Evolutionary conservation across 1,140 invertebrate species (phyloP), one percentile per base, ranked within the genome.

Genomic region (Trachelipus rathkii): DNA sequence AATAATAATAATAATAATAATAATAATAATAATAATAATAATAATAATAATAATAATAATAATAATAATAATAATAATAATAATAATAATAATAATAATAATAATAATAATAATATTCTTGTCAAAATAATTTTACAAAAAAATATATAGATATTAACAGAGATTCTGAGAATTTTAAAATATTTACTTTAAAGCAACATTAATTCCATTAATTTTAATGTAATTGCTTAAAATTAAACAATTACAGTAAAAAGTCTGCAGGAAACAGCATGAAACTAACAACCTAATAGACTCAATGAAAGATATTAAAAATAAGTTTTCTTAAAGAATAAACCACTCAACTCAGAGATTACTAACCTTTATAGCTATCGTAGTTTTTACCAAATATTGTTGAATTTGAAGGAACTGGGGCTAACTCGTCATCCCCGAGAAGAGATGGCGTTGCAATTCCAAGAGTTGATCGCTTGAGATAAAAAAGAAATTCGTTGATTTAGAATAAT

Each of bases 261-360:
- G 2, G 11, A 0, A 23, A 24, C 9, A n/a, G 69, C 13, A 19
- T 44, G 0, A 44, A 72, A 72, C 6, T 45, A 44, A 15, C 19
- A 11, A 5, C 46, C 71, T 2, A 11, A 33, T 24, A 5, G 0
- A 23, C 2, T 19, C 0, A 23, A 8, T 15, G 15, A 10, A 9
- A 45, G 33, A 6, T 73, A 11, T 0, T 10, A 8, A 8, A 46
- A 44, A n/a, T 9, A 44, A 44, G n/a, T n/a, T n/a, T n/a, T n/a
- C n/a, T n/a, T n/a, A n/a, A n/a, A n/a, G n/a, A n/a, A n/a, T n/a
- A n/a, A n/a, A n/a, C n/a, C n/a, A n/a, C n/a, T n/a, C n/a, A n/a
- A n/a, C n/a, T n/a, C n/a, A n/a, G n/a, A n/a, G n/a, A n/a, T n/a
- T 8, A 53, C 80, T 81, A 68, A 81, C 80, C 71, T 45, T 81